Evolutionary conservation across 2,797 vertebrate species (phyloP).

Genomic region (Pyrocephalus nanus): DNA sequence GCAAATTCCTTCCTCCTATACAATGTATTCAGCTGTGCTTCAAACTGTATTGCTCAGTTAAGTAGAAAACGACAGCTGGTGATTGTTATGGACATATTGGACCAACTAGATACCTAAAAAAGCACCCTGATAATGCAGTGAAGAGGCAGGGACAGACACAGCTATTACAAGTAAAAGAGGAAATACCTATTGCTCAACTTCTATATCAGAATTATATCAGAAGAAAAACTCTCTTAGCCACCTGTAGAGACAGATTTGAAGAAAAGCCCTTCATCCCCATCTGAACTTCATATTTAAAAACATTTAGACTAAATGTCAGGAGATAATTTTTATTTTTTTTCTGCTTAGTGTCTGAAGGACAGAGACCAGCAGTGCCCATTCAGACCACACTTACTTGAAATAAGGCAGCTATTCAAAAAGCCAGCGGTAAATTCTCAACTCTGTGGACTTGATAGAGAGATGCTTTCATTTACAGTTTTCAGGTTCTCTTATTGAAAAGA

Average conservation of each 20-base stretch:
- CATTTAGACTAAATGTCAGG: background rate
- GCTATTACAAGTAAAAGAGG: background rate
- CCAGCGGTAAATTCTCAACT: background rate
- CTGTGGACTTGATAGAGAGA: background rate
- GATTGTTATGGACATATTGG: background rate
- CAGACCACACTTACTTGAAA: background rate
- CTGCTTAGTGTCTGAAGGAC: background rate
- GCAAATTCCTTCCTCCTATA: background rate
- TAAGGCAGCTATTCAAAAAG: background rate
- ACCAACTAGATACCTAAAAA: background rate
- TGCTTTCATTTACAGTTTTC: background rate
- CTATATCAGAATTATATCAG: background rate
- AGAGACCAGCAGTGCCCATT: background rate
- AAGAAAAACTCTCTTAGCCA: background rate
- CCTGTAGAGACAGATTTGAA: background rate
- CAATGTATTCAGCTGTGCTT: background rate
- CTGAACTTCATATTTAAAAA: background rate
- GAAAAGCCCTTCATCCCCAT: background rate
- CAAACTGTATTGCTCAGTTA: background rate
- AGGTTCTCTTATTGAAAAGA: background rate
- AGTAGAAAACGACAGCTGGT: background rate
- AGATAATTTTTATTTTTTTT: background rate
- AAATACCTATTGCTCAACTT: background rate
- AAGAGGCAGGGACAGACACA: background rate
- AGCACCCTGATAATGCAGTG: background rate